Conservation (phyloP, 2,113 vertebrate genomes). For the Sander vitreus region DNA sequence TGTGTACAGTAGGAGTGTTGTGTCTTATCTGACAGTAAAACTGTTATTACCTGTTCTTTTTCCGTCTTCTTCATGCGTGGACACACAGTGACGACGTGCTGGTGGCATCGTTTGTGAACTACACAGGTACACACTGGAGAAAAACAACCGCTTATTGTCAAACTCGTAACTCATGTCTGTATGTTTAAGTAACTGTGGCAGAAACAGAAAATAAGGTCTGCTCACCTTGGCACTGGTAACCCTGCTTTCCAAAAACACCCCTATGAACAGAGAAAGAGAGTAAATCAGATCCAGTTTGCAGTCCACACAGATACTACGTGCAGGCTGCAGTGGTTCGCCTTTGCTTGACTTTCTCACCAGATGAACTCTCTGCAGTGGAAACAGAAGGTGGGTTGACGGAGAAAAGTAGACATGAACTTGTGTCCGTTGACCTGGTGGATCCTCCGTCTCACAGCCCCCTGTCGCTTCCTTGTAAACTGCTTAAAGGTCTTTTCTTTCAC, state of each 20-base stretch:
- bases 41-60: constrained; percentile 84
- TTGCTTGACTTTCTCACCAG: constrained; percentile 85
- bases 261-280: constrained; percentile 81
- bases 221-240: constrained; percentile 98
- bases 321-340: neutral
- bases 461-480: constrained; percentile 92
- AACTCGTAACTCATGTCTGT: neutral
- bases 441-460: constrained; percentile 90
- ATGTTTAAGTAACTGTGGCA: neutral
- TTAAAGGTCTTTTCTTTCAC: constrained; percentile 85
- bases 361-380: constrained; percentile 98
- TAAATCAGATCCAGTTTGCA: constrained; percentile 22
- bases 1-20: neutral
- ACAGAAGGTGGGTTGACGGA: constrained; percentile 97
- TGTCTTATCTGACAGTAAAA: neutral
- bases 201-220: neutral
- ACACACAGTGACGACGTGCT: constrained; percentile 94
- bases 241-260: constrained; percentile 98
- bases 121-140: constrained; percentile 95
- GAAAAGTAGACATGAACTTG: constrained; percentile 99
- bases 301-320: neutral
- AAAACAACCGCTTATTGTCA: neutral
- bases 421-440: constrained; percentile 98
- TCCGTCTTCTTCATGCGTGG: constrained; percentile 92
- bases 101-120: constrained; percentile 97